Base-by-base conservation (phyloP, 2,797 vertebrate species). In the Hyperoplus immaculatus region DNA sequence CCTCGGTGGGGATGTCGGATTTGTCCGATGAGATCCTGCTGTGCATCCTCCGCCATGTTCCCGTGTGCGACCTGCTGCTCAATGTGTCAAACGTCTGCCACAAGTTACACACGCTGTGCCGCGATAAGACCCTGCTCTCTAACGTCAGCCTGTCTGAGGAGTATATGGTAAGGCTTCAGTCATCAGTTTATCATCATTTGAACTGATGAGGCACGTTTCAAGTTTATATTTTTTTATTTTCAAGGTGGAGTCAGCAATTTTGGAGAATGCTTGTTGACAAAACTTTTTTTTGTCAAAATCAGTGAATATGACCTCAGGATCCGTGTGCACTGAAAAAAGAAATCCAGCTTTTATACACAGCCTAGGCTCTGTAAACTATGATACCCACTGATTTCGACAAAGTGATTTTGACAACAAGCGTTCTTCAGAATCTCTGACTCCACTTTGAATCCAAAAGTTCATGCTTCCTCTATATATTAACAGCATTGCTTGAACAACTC, bases 11-110 rank as follows among this genome's bases (percentile, higher is more conserved):
- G 69, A 93, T 99, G 88, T 96, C 96, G 3, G 96, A 96, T 75
- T 96, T 99, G 83, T 98, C 97, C 0, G 98, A 99, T 21, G 98
- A 99, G 92, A 97, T 99, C 84, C 94, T 99, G 61, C 88, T 99
- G 79, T 96, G 97, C 81, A 98, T 99, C 84, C 95, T 99, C 75
- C 95, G 94, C 64, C 95, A 97, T 0, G 91, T 98, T 39, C 96
- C 98, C 11, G 95, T 96, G 82, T 96, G 95, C 8, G 97, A 99
- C 94, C 93, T 99, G 70, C 91, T 99, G 69, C 87, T 95, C 70
- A 98, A 93, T 0, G 97, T 99, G 82, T 95, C 96, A 16, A 95
- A 85, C 3, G 96, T 96, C 75, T 98, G 97, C 93, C 95, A 95
- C 69, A 99, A 98, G 84, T 93, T 99, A 0, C 93, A 94, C 9